These are phyloP conservation scores for Leptosomus discolor DNA, from an alignment of 2,113 vertebrate species.

Conservation along the genomic window DNA sequence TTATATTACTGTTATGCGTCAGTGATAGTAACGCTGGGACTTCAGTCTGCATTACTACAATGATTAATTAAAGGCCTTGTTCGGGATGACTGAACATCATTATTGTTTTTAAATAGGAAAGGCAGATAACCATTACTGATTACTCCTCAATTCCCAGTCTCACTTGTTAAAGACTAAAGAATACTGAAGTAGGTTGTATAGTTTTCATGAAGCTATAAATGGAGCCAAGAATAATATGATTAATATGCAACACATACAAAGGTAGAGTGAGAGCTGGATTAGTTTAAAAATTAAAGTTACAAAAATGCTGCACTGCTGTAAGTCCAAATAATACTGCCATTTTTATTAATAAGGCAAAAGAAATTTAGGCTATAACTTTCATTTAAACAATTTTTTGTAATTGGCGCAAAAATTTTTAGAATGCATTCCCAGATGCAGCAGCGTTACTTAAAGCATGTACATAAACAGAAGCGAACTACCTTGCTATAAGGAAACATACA, in stretches of 20 bases:
- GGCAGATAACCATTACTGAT: constrained; percentile 86
- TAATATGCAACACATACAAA: constrained; percentile 36
- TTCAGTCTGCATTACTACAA: constrained; percentile 86
- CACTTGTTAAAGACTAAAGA: constrained; percentile 74
- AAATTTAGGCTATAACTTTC: neutral
- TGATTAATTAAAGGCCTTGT: constrained; percentile 90
- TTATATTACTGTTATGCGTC: constrained; percentile 71
- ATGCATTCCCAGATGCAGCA: neutral
- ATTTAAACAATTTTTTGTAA: neutral
- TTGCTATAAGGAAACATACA: neutral
- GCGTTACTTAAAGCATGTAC: neutral
- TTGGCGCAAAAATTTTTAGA: neutral
- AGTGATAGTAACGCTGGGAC: constrained; percentile 76
- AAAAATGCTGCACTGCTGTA: neutral
- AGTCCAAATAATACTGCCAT: neutral
- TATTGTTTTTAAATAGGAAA: constrained; percentile 90
- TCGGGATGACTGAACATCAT: constrained; percentile 86
- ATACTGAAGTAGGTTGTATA: constrained; percentile 69
- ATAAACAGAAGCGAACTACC: neutral
- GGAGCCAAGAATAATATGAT: constrained; percentile 62
- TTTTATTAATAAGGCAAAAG: neutral
- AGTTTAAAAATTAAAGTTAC: constrained; percentile 30
- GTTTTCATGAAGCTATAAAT: constrained; percentile 64
- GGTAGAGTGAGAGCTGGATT: constrained; percentile 2
- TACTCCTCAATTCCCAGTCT: constrained; percentile 77